These are phyloP conservation scores for Triplophysa bombifrons DNA, from an alignment of 2,797 vertebrate genomes.

Conservation along the genomic window DNA sequence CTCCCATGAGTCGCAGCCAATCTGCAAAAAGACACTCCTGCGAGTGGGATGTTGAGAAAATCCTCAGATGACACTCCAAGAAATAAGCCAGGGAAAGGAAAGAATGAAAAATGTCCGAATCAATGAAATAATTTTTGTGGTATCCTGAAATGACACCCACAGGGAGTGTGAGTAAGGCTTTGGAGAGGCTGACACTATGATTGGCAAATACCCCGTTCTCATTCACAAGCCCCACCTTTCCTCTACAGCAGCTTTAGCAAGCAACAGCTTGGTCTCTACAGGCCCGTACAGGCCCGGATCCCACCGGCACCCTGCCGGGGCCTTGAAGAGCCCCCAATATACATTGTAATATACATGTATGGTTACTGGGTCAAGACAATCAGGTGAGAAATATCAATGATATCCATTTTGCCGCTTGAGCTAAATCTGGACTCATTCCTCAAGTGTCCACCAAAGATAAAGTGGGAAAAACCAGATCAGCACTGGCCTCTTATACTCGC, in stretches of 20 bases:
- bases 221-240: constrained; percentile 29
- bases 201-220: constrained; percentile 19
- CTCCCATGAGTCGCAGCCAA: constrained; percentile 17
- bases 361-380: background rate
- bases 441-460: background rate
- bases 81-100: constrained; percentile 7
- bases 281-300: constrained; percentile 29
- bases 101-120: constrained; percentile 23
- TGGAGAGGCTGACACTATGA: constrained; percentile 31
- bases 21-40: constrained; percentile 30
- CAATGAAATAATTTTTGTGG: background rate
- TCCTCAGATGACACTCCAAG: constrained; percentile 27
- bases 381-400: background rate
- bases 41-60: constrained; percentile 29
- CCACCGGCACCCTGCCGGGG: background rate
- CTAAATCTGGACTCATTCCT: background rate
- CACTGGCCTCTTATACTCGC: background rate
- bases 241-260: constrained; percentile 19
- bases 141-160: constrained; percentile 45
- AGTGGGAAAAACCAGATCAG: background rate
- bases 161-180: constrained; percentile 31
- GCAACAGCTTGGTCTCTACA: constrained; percentile 15
- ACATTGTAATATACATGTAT: background rate
- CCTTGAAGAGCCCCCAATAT: background rate
- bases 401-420: background rate